Conservation (phyloP, 2,113 vertebrate genomes). For the Larimichthys crocea region DNA sequence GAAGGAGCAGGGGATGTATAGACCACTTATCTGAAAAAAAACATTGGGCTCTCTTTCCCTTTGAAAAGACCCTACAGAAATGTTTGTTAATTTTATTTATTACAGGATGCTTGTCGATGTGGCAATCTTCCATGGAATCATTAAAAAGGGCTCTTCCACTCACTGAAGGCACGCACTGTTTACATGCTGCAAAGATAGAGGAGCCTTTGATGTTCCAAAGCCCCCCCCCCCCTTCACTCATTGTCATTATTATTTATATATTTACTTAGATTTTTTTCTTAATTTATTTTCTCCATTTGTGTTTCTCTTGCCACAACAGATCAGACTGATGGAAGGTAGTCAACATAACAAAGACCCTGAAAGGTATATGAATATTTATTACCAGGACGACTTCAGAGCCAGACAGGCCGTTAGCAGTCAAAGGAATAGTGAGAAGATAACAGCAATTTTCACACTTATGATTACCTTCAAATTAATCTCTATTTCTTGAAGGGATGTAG, state of each 20-base stretch:
- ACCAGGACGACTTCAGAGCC: conserved; percentile 67
- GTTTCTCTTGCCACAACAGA: conserved; percentile 75
- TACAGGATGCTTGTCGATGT: conserved; percentile 86
- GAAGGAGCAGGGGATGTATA: conserved; percentile 84
- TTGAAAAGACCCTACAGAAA: conserved; percentile 90
- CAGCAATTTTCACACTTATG: conserved; percentile 80
- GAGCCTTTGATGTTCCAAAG: conserved; percentile 85
- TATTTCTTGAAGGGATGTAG: conserved; percentile 78
- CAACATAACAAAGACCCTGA: conserved; percentile 80
- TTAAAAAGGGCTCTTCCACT: conserved; percentile 82
- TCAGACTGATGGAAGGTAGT: conserved; percentile 80
- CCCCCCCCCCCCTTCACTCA: conserved; percentile 60
- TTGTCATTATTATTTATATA: conserved; percentile 81
- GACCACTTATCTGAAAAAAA: conserved; percentile 87
- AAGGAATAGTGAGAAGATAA: conserved; percentile 79
- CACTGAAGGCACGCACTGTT: conserved; percentile 83
- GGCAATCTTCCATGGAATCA: conserved; percentile 89
- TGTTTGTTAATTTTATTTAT: conserved; percentile 90
- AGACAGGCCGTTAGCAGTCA: conserved; percentile 77
- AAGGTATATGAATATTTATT: conserved; percentile 83
- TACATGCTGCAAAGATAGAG: conserved; percentile 83
- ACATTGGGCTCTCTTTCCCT: conserved; percentile 85
- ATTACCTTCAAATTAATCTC: conserved; percentile 84
- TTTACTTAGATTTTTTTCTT: conserved; percentile 63
- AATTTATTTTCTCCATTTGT: conserved; percentile 70